These are phyloP conservation scores for Origma solitaria DNA, from an alignment of 2,113 vertebrate genomes.

Conservation along the genomic window DNA sequence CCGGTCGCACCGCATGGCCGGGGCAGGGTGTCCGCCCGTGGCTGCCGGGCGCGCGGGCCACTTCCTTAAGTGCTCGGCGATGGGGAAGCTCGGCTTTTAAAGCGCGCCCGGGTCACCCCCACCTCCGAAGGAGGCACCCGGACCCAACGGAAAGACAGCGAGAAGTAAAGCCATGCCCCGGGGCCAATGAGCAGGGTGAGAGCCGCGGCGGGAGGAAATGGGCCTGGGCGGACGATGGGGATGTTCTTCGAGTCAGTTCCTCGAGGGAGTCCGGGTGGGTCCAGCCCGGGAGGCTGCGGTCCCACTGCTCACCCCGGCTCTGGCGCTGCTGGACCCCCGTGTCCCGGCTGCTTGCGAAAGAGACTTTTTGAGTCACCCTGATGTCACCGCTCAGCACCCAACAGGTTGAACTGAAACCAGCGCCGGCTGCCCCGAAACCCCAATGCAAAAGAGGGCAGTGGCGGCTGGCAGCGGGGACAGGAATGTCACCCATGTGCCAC, in stretches of 20 bases:
- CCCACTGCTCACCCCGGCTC: rapidly evolving
- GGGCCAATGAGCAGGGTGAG: background rate
- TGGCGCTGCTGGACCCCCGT: rapidly evolving
- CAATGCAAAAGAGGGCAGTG: background rate
- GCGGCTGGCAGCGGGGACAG: background rate
- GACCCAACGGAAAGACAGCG: background rate
- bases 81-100: slow-evolving; percentile 52
- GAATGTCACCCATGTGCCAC: background rate
- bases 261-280: slow-evolving; percentile 16
- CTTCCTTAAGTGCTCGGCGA: slow-evolving; percentile 37
- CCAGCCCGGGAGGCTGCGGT: rapidly evolving
- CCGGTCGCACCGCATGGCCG: slow-evolving; percentile 49
- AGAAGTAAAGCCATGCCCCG: background rate
- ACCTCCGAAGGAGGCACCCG: background rate
- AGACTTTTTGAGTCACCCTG: background rate
- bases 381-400: rapidly evolving
- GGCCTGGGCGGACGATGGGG: background rate
- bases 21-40: background rate
- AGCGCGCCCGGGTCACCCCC: background rate
- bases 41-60: background rate
- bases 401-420: background rate
- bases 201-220: background rate
- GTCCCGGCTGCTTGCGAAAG: background rate
- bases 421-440: background rate
- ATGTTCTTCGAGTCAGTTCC: slow-evolving; percentile 51